Evolutionary conservation across 2,888 invertebrate species (phyloP).

Genomic region (Eupsilia transversa): DNA sequence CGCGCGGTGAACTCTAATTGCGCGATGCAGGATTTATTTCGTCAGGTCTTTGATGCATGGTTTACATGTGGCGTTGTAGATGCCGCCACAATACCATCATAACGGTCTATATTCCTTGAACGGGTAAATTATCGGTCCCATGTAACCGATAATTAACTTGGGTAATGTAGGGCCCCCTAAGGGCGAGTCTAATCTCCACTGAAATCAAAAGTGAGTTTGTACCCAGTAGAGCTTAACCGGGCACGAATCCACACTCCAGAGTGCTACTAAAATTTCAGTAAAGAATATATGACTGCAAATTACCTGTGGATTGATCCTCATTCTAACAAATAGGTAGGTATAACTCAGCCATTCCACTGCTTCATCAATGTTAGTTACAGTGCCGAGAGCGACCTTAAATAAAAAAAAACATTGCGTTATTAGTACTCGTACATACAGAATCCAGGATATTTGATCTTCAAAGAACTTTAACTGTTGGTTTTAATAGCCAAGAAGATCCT

Average conservation of each 20-base stretch:
- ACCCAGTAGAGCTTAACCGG: background rate
- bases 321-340: constrained; percentile 98
- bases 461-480: no score
- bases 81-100: no score
- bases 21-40: no score
- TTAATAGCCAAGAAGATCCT: no score
- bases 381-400: constrained; percentile 96
- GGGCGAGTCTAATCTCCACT: background rate
- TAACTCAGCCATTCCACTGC: constrained; percentile 99
- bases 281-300: background rate
- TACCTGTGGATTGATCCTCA: constrained; percentile 97
- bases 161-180: no score
- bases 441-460: no score
- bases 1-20: no score
- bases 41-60: no score
- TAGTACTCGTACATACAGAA: background rate
- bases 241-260: background rate
- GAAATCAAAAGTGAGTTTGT: background rate
- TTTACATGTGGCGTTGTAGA: no score
- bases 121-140: background rate
- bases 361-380: constrained; percentile 98
- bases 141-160: no score
- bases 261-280: background rate
- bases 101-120: background rate
- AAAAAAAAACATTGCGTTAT: background rate